phyloP scores from a whole-genome alignment of 2,888 invertebrate species.

The Choristoneura rosaceana region DNA sequence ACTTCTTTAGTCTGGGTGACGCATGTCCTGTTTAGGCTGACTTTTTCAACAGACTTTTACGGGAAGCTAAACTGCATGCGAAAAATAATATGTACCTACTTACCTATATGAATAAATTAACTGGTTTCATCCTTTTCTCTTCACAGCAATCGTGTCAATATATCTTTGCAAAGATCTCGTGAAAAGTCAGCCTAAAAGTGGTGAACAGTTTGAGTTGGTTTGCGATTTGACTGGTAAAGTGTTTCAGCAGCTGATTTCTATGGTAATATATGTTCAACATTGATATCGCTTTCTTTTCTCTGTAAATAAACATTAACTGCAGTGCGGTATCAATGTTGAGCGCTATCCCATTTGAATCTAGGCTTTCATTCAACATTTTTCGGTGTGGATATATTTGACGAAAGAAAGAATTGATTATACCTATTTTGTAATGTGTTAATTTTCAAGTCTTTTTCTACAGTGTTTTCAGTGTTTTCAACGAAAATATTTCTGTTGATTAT shows the following conservation, averaged over 20 bases:
- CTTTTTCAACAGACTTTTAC: background rate
- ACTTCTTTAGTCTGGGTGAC: background rate
- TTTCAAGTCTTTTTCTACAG: background rate
- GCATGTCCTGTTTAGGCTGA: background rate
- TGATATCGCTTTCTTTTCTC: background rate
- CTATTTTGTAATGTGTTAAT: background rate
- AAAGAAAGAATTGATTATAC: background rate
- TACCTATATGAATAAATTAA: too few species aligned
- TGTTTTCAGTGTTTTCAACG: too few species aligned
- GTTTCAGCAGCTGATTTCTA: background rate
- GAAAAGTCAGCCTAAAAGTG: background rate
- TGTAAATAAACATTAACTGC: background rate
- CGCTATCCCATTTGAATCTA: background rate
- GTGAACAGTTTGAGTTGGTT: background rate
- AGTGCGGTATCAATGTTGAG: background rate
- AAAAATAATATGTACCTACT: background rate
- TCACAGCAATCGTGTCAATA: too few species aligned
- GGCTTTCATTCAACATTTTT: background rate
- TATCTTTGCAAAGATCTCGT: background rate
- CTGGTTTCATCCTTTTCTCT: too few species aligned
- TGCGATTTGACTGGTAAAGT: background rate
- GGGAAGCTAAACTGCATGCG: background rate
- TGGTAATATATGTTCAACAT: background rate
- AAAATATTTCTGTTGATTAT: background rate
- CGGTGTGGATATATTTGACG: background rate